Evolutionary conservation across 2,888 invertebrate species (phyloP), one percentile per base, ranked within the genome.

Genomic region (Lasioglossum calceatum): DNA sequence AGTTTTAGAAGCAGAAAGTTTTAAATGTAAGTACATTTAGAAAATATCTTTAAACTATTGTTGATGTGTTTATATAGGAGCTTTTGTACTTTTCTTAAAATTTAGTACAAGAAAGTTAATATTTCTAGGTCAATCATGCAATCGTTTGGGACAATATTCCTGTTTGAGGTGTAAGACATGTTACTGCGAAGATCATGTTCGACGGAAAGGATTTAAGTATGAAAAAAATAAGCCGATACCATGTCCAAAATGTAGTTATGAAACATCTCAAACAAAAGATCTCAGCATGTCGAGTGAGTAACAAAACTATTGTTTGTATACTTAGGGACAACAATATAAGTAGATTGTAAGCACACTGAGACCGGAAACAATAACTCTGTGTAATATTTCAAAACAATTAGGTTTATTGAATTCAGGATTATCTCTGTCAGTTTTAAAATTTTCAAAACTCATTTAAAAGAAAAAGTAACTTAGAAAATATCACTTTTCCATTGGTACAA

Each of bases 151-250:
- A 0, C 99, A 99, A 96, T 98, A 98, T 96, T 99, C 99, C 5
- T 99, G 99, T 95, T 96, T 99, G 93, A 97, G 98, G 93, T 99
- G 99, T 96, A 99, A 99, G 96, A 98, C 97, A 4, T 99, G 99
- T 95, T 99, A 98, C 96, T 99, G 99, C 95, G 99, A 99, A 93
- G 99, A 99, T 96, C 99, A 99, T 96, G 99, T 99, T 85, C 97
- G 97, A 81, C 97, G 99, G 87, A 98, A 98, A 96, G 98, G 98
- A 3, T 98, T 98, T 93, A 98, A 98, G 94, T 98, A 98, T 94
- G 97, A 97, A 27, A 98, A 98, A 93, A 98, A 98, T 92, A 97
- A 97, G 93, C 96, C 97, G 10, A 97, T 98, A 93, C 99, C 99
- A 23, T 99, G 99, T 94, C 99, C 99, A 47, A 99, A 99, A 96